Percentiles rank a stretch among this genome's conserved stretches.
phyloP scores from a whole-genome alignment of 2,797 vertebrate species.

The Pempheris klunzingeri region DNA sequence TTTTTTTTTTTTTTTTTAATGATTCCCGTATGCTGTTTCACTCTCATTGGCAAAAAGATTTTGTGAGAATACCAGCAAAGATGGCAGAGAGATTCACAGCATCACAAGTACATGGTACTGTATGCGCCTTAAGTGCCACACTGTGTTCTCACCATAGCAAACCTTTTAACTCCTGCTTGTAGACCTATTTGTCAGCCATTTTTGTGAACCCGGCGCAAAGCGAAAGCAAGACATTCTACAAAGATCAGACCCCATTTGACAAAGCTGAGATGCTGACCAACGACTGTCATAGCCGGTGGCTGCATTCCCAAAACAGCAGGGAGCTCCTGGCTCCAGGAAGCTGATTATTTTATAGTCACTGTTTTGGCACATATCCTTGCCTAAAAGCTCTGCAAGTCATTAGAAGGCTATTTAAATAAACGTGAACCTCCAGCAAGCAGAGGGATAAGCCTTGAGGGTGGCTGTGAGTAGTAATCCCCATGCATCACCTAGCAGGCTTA shows the following conservation, averaged over 20 bases:
- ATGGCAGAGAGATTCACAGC: slow-evolving; percentile 57
- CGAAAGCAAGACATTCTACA: slow-evolving; percentile 34
- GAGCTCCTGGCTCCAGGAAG: slow-evolving; percentile 71
- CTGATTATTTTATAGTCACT: slow-evolving; percentile 81
- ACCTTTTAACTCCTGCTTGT: slow-evolving; percentile 34
- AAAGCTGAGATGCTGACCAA: slow-evolving; percentile 59
- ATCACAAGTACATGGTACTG: slow-evolving; percentile 56
- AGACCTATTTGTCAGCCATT: slow-evolving; percentile 36
- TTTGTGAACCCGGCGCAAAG: slow-evolving; percentile 39
- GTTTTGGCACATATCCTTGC: slow-evolving; percentile 75
- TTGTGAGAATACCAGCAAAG: slow-evolving; percentile 39
- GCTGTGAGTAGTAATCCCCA: slow-evolving; percentile 77
- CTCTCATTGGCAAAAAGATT: slow-evolving; percentile 24
- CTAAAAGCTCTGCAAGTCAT: slow-evolving; percentile 81
- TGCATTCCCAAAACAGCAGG: slow-evolving; percentile 69
- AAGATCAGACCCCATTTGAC: slow-evolving; percentile 37
- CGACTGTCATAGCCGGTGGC: slow-evolving; percentile 44
- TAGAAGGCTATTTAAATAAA: slow-evolving; percentile 81
- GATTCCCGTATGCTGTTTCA: slow-evolving; percentile 18
- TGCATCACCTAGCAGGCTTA: slow-evolving; percentile 81
- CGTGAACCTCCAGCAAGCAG: slow-evolving; percentile 77
- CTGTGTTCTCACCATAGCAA: slow-evolving; percentile 52
- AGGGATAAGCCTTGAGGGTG: slow-evolving; percentile 78
- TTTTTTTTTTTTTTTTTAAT: slow-evolving; percentile 38
- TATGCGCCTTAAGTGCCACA: slow-evolving; percentile 42